Evolutionary conservation across 2,113 vertebrate genomes (phyloP).

Genomic region (Hemibagrus wyckioides): DNA sequence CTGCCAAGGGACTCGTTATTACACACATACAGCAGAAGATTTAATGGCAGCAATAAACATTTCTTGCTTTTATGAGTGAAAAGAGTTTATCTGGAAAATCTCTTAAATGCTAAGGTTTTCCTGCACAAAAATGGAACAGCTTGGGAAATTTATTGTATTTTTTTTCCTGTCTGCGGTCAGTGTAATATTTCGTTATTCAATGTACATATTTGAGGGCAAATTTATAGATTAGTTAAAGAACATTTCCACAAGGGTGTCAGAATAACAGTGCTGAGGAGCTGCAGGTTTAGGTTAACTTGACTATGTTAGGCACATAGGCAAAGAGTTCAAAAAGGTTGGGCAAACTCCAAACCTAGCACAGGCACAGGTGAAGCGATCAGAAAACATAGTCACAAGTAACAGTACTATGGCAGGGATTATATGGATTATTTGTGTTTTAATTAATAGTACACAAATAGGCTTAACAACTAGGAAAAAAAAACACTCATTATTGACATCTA

Average conservation of each 20-base stretch:
- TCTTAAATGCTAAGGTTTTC: not conserved
- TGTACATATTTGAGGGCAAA: not conserved
- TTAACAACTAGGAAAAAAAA: not conserved
- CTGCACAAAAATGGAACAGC: not conserved
- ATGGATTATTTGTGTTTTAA: not conserved
- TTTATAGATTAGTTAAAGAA: not conserved
- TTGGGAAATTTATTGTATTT: not conserved
- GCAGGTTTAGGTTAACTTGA: too few species aligned
- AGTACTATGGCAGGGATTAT: not conserved
- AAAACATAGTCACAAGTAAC: too few species aligned
- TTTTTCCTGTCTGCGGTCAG: not conserved
- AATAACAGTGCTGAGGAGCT: too few species aligned
- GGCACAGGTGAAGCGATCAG: too few species aligned
- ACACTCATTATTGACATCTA: not conserved
- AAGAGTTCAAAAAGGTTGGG: too few species aligned
- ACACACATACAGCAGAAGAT: not conserved
- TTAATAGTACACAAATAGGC: not conserved
- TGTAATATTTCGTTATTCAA: not conserved
- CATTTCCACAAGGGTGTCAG: not conserved
- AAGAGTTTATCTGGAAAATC: not conserved
- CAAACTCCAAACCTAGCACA: too few species aligned
- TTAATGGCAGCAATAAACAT: slow-evolving; percentile 14
- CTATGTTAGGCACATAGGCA: too few species aligned
- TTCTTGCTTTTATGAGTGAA: slow-evolving; percentile 8
- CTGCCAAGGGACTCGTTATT: not conserved